Conservation (phyloP, 2,888 invertebrate genomes). For the Trisateles emortualis region DNA sequence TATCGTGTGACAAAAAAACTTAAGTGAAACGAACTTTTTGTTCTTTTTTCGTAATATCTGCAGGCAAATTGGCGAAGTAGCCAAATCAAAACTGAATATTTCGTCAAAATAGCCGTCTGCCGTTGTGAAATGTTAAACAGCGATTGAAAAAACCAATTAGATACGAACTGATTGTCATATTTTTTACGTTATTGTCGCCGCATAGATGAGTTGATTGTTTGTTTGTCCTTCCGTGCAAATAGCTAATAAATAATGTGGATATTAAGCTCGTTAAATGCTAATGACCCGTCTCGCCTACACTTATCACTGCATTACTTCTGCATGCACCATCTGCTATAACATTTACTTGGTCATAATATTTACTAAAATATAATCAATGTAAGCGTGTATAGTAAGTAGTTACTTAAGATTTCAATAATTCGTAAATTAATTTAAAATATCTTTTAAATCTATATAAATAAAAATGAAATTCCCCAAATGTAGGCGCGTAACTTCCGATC, state of each 20-base stretch:
- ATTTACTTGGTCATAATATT: not conserved
- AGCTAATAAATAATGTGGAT: conserved; percentile 52
- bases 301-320: conserved; percentile 28
- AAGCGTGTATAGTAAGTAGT: too few species aligned
- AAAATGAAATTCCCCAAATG: too few species aligned
- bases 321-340: conserved; percentile 25
- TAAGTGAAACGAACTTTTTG: conserved; percentile 6
- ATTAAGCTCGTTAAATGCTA: conserved; percentile 57
- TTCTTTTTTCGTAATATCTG: not conserved
- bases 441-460: too few species aligned
- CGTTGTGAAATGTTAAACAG: not conserved
- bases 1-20: conserved; percentile 23
- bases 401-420: too few species aligned
- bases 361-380: not conserved
- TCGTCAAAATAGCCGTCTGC: not conserved
- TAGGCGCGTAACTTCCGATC: too few species aligned
- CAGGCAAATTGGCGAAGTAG: not conserved
- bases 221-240: conserved; percentile 28
- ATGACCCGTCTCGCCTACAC: conserved; percentile 52
- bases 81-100: conserved; percentile 8
- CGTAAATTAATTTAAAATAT: too few species aligned
- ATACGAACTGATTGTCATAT: not conserved
- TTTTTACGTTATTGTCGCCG: not conserved
- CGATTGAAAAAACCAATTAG: conserved; percentile 2
- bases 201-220: conserved; percentile 24